Percentiles rank a stretch among this genome's conserved stretches.
These are phyloP conservation scores for Pristionchus maxplancki DNA, from an alignment of 2,888 invertebrate species.

Conservation along the genomic window DNA sequence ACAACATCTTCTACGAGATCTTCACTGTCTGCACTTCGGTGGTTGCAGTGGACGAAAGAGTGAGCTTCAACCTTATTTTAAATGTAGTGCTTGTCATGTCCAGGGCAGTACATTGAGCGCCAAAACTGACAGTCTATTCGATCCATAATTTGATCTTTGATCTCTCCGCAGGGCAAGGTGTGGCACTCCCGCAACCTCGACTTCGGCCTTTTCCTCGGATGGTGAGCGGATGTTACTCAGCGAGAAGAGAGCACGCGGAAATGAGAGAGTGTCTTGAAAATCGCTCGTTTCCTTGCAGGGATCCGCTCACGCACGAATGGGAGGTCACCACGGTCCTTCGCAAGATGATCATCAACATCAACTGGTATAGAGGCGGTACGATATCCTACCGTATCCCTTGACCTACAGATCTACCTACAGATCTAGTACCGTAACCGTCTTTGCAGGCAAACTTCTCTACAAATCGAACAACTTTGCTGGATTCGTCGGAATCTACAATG, in stretches of 20 bases:
- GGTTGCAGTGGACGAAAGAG: slow-evolving; percentile 79
- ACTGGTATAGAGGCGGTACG: slow-evolving; percentile 77
- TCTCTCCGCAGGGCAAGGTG: slow-evolving; percentile 77
- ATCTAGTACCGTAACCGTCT: not conserved
- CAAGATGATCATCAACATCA: slow-evolving; percentile 79
- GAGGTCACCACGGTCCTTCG: slow-evolving; percentile 78
- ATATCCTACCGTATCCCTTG: not conserved
- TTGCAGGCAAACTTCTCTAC: slow-evolving; percentile 78
- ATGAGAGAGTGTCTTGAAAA: not conserved
- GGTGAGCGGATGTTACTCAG: slow-evolving; percentile 65
- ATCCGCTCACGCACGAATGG: slow-evolving; percentile 78
- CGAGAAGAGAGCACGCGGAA: not conserved
- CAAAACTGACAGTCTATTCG: too few species aligned
- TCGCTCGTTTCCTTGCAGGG: not conserved
- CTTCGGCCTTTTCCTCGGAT: slow-evolving; percentile 82
- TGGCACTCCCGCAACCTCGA: slow-evolving; percentile 82
- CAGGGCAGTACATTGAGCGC: too few species aligned
- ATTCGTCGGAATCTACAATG: slow-evolving; percentile 81
- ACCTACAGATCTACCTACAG: not conserved
- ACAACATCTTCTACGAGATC: slow-evolving; percentile 82
- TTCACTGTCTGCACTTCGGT: slow-evolving; percentile 82
- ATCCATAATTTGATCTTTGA: not conserved
- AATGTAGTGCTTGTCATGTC: too few species aligned
- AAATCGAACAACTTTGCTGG: slow-evolving; percentile 81
- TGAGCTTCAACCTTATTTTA: slow-evolving; percentile 25